These are phyloP conservation scores for Drosophila tripunctata DNA, from an alignment of 2,888 invertebrate species.

Conservation along the genomic window DNA sequence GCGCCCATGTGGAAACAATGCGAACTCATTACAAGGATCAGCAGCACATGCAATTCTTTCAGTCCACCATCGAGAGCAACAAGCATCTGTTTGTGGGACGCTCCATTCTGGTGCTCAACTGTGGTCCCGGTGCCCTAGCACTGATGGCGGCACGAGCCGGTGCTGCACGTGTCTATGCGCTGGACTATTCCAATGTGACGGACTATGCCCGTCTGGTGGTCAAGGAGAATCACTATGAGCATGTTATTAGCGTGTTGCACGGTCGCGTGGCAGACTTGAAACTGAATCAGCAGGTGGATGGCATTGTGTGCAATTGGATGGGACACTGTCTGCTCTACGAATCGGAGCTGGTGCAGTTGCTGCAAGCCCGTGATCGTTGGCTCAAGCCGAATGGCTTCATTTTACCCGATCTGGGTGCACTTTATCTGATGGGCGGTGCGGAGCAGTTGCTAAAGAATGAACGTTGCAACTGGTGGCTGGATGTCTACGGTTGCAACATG, in stretches of 20 bases:
- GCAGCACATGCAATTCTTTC: slow-evolving; percentile 64
- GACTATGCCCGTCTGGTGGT: slow-evolving; percentile 74
- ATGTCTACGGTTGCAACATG: slow-evolving; percentile 99
- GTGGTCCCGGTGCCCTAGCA: slow-evolving; percentile 74
- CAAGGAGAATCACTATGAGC: slow-evolving; percentile 54
- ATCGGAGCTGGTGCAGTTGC: slow-evolving; percentile 98
- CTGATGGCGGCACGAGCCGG: slow-evolving; percentile 78
- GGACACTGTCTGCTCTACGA: slow-evolving; percentile 95
- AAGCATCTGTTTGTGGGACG: slow-evolving; percentile 73
- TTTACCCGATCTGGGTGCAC: slow-evolving; percentile 95
- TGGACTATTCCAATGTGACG: slow-evolving; percentile 75
- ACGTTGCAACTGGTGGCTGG: slow-evolving; percentile 99
- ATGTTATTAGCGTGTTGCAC: slow-evolving; percentile 67
- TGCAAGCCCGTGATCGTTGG: slow-evolving; percentile 98
- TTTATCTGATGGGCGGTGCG: slow-evolving; percentile 95
- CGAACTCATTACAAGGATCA: slow-evolving; percentile 50
- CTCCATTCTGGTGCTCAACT: slow-evolving; percentile 71
- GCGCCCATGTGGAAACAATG: slow-evolving; percentile 69
- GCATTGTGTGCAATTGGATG: slow-evolving; percentile 92
- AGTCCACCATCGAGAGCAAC: slow-evolving; percentile 67
- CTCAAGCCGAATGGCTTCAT: slow-evolving; percentile 94
- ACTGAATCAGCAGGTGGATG: slow-evolving; percentile 88
- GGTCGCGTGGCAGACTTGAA: slow-evolving; percentile 68
- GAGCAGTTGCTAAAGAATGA: slow-evolving; percentile 98
- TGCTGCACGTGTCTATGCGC: slow-evolving; percentile 72